Base-by-base conservation (phyloP, 2,888 invertebrate genomes). In the Hypercompe scribonia region DNA sequence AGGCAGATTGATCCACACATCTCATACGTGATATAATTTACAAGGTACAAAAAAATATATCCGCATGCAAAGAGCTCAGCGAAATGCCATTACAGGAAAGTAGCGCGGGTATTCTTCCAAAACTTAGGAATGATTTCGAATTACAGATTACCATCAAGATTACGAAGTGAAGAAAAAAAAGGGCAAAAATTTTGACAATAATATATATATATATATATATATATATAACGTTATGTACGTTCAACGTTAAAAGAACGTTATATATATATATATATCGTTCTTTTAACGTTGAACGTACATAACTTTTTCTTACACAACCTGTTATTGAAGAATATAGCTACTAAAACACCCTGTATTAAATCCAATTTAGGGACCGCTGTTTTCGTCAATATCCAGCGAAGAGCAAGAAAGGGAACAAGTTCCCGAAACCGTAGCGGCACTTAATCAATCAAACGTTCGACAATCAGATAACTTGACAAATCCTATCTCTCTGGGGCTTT, bases 371-470 rank as follows among this genome's bases (percentile, higher is more conserved):
- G 33, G 10, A 4, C 1, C 11, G n/a, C 64, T n/a, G 46, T 68
- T 70, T 13, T 67, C 39, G 50, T n/a, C 28, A 70, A 42, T 15
- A 64, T 63, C 63, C 34, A 58, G 28, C 36, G 61, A 71, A 68
- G 42, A 65, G 68, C 72, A 82, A 77, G 68, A 78, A 77, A 76
- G 24, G 68, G 46, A 76, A 70, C 21, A 54, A 63, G 67, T 64
- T 78, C 77, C 36, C 70, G 73, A 65, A 73, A 36, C n/a, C 61
- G 76, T 79, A 76, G 70, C 75, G 70, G 71, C 81, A 76, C 76
- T 83, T 83, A 83, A 83, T 83, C 83, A 83, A 83, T 83, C 83
- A 83, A 81, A 77, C 64, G 77, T 68, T 78, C 67, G 78, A 72
- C 77, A 79, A 79, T 76, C 81, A 77, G 81, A 81, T 83, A 79